A percentile compares a stretch with the other conserved stretches of the same genome.
These are phyloP conservation scores for Thunnus maccoyii DNA, from an alignment of 2,113 vertebrate species.

Conservation along the genomic window DNA sequence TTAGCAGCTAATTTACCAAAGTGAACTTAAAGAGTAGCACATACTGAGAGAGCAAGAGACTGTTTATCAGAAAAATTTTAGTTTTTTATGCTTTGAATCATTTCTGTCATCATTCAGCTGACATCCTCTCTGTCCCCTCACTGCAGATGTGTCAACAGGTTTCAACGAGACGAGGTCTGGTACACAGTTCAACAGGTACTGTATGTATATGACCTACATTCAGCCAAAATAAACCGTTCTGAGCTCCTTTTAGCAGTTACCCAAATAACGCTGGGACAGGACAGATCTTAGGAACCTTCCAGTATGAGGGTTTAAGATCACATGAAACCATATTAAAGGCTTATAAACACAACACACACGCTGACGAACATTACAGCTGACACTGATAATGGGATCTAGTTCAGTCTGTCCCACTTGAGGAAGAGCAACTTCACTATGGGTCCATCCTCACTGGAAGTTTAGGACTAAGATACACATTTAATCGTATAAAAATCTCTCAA, in stretches of 20 bases:
- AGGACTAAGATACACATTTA: too few relatives aligned
- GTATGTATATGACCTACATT: constrained; percentile 29
- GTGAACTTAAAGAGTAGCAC: not conserved
- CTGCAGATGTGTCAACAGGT: constrained; percentile 1
- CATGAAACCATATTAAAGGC: constrained; percentile 54
- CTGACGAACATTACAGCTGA: constrained; percentile 48
- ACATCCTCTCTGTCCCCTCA: not conserved
- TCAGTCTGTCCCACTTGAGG: constrained; percentile 36
- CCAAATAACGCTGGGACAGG: constrained; percentile 12
- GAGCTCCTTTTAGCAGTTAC: constrained; percentile 35
- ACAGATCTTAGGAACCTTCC: constrained; percentile 15
- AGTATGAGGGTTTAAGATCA: constrained; percentile 25
- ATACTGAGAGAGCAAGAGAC: not conserved
- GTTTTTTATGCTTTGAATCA: not conserved
- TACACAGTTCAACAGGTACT: constrained; percentile 26
- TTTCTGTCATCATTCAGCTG: not conserved
- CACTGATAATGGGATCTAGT: constrained; percentile 52
- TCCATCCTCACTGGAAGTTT: constrained; percentile 10
- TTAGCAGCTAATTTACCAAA: not conserved
- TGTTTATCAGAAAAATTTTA: too few relatives aligned
- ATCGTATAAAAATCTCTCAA: too few relatives aligned
- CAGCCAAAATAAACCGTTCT: constrained; percentile 34
- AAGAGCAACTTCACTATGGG: not conserved
- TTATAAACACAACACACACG: constrained; percentile 50
- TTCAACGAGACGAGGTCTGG: not conserved